Evolutionary conservation across 1,140 invertebrate genomes (phyloP).

Genomic region (Apis cerana): DNA sequence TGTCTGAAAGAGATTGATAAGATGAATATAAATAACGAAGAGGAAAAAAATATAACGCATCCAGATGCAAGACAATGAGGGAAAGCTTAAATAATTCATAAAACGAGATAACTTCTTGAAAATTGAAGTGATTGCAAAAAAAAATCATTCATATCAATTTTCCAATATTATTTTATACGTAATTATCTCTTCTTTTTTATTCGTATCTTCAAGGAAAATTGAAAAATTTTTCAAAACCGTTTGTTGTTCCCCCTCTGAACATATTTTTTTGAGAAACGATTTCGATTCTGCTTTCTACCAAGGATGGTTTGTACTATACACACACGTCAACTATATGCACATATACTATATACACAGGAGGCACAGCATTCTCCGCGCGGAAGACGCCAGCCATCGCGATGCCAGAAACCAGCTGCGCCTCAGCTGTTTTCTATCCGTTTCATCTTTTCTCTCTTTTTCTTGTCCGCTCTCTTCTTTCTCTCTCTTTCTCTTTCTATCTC

Average conservation of each 20-base stretch:
- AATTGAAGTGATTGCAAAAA: background rate
- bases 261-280: conserved; percentile 50
- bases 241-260: conserved; percentile 43
- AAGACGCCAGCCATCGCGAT: conserved; percentile 71
- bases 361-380: conserved; percentile 41
- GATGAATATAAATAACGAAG: too few species aligned
- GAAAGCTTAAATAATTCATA: too few species aligned
- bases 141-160: background rate
- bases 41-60: too few species aligned
- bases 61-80: too few species aligned
- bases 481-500: conserved; percentile 39
- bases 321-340: conserved; percentile 31
- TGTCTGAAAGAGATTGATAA: too few species aligned
- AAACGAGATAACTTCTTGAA: background rate
- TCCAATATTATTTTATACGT: background rate
- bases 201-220: background rate
- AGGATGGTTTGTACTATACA: conserved; percentile 51
- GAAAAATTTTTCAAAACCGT: background rate
- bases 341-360: background rate
- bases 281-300: conserved; percentile 59
- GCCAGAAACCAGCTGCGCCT: conserved; percentile 75
- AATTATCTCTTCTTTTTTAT: background rate
- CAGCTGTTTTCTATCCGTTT: conserved; percentile 77
- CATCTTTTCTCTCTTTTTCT: conserved; percentile 54
- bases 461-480: conserved; percentile 13